These are phyloP conservation scores for Masnerella sp. DNA, from an alignment of 2,888 invertebrate genomes.

Conservation along the genomic window DNA sequence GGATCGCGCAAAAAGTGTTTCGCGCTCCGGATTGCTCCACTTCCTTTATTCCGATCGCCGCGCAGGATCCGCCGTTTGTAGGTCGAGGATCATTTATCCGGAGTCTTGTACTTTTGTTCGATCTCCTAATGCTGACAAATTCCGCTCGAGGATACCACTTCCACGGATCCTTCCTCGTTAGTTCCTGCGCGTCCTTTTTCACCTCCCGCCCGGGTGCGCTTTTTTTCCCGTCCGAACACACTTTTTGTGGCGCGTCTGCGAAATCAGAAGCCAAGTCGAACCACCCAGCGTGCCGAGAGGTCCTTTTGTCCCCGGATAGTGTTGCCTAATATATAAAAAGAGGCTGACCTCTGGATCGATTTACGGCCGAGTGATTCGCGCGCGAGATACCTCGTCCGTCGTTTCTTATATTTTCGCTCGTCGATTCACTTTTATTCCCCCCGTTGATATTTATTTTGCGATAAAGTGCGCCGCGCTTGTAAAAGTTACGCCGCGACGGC, in stretches of 20 bases:
- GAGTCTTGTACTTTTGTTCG: conserved; percentile 28
- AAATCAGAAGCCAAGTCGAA: conserved; percentile 34
- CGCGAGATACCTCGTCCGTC: conserved; percentile 23
- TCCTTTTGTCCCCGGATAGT: conserved; percentile 37
- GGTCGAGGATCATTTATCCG: conserved; percentile 48
- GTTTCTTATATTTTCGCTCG: conserved; percentile 20
- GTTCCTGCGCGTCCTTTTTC: no score
- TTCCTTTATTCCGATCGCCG: conserved; percentile 46
- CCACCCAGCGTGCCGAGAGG: conserved; percentile 30
- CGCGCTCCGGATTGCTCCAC: conserved; percentile 41
- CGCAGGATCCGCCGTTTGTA: conserved; percentile 42
- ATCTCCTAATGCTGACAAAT: conserved; percentile 41
- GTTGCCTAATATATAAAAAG: conserved; percentile 47
- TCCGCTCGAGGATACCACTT: no score
- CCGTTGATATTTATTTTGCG: conserved; percentile 19
- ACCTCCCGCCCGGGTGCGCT: neutral
- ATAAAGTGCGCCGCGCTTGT: conserved; percentile 25
- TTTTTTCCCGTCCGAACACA: neutral
- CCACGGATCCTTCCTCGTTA: no score
- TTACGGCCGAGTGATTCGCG: conserved; percentile 37
- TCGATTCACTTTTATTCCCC: conserved; percentile 34
- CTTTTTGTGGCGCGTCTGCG: conserved; percentile 1
- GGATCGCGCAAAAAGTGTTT: conserved; percentile 54
- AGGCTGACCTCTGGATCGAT: conserved; percentile 26
- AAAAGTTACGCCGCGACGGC: conserved; percentile 7